Evolutionary conservation across 2,888 invertebrate species (phyloP), one percentile per base, ranked within the genome.

Genomic region (Amphipoea oculea): DNA sequence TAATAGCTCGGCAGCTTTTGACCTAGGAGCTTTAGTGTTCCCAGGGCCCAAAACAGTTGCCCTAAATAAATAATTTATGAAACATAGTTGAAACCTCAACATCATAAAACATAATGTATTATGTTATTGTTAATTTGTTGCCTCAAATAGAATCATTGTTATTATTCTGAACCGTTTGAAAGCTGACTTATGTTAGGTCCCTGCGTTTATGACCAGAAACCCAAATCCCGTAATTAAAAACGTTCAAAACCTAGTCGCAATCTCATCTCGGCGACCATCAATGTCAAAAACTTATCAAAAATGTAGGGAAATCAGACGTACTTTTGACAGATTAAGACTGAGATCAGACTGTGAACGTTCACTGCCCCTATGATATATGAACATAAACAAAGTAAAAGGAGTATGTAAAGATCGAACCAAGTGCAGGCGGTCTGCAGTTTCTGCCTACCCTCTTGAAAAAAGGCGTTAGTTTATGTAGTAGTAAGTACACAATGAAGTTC

Each of bases 41-140:
- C 71, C 69, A 23, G 73, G 60, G 54, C 45, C 23, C n/a, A 57
- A 54, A 48, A 48, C 62, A n/a, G 7, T 36, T 51, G 7, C 29
- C 67, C n/a, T 45, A 72, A 54, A 73, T 62, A 76, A 80, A 67
- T 81, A 68, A 84, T 85, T 60, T 62, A 80, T 66, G 14, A 14
- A 65, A 73, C 74, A 81, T 73, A 66, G 72, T 71, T 63, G 40
- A 73, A 86, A 72, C 67, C 74, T 74, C 23, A 60, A 17, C 54
- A 51, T 71, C 60, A 71, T 42, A 29, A 76, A 48, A 72, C 62
- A 45, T 65, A 62, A 78, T 45, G 57, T 73, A 74, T 51, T 51
- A 63, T 54, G 54, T 69, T 78, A 57, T 75, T 78, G 63, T 73
- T 79, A 63, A 80, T 84, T 80, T 73, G 66, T 40, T 74, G 65